Conservation (phyloP, 1,140 invertebrate species). For the Adoxophyes honmai region DNA sequence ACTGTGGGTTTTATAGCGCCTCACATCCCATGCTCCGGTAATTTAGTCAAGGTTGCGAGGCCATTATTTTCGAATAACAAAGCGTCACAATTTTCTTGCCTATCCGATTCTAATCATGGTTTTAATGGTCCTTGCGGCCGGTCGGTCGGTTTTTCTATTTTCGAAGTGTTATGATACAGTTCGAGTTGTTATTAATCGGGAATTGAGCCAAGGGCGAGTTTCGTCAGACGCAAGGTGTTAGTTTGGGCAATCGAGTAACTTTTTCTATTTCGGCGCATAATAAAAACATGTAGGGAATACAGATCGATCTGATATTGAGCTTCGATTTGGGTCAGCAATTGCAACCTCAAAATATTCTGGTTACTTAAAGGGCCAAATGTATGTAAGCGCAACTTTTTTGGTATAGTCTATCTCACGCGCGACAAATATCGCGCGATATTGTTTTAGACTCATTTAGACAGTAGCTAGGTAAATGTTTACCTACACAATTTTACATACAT, state of each 20-base stretch:
- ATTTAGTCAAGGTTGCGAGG: neutral
- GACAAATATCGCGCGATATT: too few relatives aligned
- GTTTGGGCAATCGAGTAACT: neutral
- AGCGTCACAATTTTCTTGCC: slow-evolving; percentile 3
- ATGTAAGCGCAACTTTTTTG: too few relatives aligned
- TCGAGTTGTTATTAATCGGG: slow-evolving; percentile 1
- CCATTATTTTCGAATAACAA: slow-evolving; percentile 7
- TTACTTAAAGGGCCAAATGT: too few relatives aligned
- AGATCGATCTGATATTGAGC: too few relatives aligned
- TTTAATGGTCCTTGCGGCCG: neutral
- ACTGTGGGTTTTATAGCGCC: neutral
- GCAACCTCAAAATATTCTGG: too few relatives aligned
- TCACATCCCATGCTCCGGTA: neutral
- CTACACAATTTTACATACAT: too few relatives aligned
- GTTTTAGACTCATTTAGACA: too few relatives aligned
- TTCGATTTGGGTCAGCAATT: too few relatives aligned
- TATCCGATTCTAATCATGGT: slow-evolving; percentile 5
- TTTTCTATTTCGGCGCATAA: too few relatives aligned
- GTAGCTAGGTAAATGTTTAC: too few relatives aligned
- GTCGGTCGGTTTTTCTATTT: slow-evolving; percentile 2
- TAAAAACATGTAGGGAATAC: too few relatives aligned
- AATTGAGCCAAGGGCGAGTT: slow-evolving; percentile 7
- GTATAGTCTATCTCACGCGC: too few relatives aligned
- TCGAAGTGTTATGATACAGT: neutral
- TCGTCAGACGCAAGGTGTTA: slow-evolving; percentile 1